Evolutionary conservation across 2,888 invertebrate species (phyloP).

Genomic region (Ecliptopera silaceata): DNA sequence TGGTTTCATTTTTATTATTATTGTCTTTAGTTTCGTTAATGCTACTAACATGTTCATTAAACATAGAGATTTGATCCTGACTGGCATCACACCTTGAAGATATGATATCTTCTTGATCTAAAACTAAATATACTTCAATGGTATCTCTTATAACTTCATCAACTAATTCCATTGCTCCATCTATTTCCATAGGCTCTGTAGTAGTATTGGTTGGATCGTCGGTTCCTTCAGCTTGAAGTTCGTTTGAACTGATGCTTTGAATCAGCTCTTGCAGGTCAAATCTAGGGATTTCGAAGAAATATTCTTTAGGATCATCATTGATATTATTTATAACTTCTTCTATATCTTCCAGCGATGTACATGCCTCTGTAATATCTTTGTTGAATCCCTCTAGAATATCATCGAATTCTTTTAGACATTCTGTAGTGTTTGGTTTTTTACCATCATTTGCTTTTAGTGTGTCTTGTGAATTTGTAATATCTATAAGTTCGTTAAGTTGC

Average conservation of each 20-base stretch:
- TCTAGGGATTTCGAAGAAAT: slow-evolving; percentile 3
- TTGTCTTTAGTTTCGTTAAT: neutral
- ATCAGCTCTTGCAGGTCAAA: slow-evolving; percentile 8
- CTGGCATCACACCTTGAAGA: slow-evolving; percentile 26
- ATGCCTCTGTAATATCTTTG: neutral
- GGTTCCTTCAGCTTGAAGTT: neutral
- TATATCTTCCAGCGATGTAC: slow-evolving; percentile 21
- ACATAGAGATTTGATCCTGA: neutral
- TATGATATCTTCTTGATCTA: slow-evolving; percentile 12
- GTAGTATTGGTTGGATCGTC: neutral
- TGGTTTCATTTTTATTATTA: neutral
- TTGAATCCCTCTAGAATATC: slow-evolving; percentile 20
- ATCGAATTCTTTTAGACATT: slow-evolving; percentile 25
- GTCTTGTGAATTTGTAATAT: neutral
- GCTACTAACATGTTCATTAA: neutral
- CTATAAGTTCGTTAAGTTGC: too few relatives aligned
- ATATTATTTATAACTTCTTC: slow-evolving; percentile 18
- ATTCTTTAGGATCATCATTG: neutral
- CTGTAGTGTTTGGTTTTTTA: neutral
- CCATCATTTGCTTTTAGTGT: neutral
- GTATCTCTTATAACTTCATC: neutral
- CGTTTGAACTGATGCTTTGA: neutral
- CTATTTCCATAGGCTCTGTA: neutral
- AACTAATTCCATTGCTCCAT: neutral
- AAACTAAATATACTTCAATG: neutral